phyloP scores from a whole-genome alignment of 2,113 vertebrate genomes.

The Piprites chloris region DNA sequence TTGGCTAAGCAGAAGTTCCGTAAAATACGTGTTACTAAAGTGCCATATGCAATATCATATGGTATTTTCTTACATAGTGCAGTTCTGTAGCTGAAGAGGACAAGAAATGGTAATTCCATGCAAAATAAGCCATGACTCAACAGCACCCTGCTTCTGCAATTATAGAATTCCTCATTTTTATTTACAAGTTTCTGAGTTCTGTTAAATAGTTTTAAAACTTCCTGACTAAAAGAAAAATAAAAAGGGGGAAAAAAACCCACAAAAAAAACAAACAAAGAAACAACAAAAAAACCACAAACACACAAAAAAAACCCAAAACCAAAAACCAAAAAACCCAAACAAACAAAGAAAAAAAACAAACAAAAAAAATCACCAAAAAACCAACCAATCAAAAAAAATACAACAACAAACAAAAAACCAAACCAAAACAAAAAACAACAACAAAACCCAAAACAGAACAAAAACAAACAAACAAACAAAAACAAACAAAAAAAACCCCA shows the following conservation, averaged over 20 bases:
- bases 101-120: neutral
- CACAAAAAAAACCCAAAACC: too few species aligned
- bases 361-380: too few species aligned
- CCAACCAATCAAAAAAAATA: too few species aligned
- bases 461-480: too few species aligned
- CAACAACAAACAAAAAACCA: too few species aligned
- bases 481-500: too few species aligned
- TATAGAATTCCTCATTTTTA: neutral
- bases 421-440: too few species aligned
- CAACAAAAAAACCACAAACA: too few species aligned
- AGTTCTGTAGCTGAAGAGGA: neutral
- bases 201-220: neutral
- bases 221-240: neutral
- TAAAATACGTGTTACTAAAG: neutral
- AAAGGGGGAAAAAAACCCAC: neutral
- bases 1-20: neutral
- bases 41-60: slow-evolving; percentile 26
- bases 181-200: neutral
- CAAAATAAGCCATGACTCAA: neutral
- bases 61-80: neutral
- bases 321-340: too few species aligned
- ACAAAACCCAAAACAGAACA: too few species aligned
- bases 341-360: too few species aligned
- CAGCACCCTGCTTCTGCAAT: neutral
- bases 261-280: too few species aligned